Conservation (phyloP, 30 jellyfish, hydroid and myxozoan genomes). For the Mastigias papua region DNA sequence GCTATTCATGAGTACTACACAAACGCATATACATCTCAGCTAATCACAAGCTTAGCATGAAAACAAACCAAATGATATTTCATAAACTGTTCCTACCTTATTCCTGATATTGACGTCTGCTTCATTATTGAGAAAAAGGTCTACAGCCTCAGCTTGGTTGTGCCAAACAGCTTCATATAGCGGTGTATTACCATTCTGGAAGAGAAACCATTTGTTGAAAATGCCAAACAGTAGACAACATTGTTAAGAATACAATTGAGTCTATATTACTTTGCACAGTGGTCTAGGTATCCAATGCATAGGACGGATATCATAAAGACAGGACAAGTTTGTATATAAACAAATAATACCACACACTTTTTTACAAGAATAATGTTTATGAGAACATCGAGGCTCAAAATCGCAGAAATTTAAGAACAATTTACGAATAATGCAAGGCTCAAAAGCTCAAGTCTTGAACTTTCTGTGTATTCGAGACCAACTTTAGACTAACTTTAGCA, state of each 20-base stretch:
- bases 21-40: no score
- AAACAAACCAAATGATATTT: neutral
- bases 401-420: neutral
- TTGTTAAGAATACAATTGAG: no score
- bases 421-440: neutral
- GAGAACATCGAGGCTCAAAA: neutral
- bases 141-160: slow-evolving; percentile 75
- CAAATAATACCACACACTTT: neutral
- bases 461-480: neutral
- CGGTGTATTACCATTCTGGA: slow-evolving; percentile 90
- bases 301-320: no score
- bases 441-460: neutral
- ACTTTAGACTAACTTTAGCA: neutral
- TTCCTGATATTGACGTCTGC: slow-evolving; percentile 86
- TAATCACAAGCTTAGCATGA: no score
- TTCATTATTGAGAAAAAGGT: slow-evolving; percentile 74
- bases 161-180: slow-evolving; percentile 82
- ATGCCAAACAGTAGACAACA: no score
- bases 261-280: no score
- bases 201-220: no score
- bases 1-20: no score
- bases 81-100: slow-evolving; percentile 27
- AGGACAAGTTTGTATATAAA: neutral
- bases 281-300: no score
- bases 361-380: neutral